Base-by-base conservation (phyloP, 2,888 invertebrate species). In the Cerastoderma edule region DNA sequence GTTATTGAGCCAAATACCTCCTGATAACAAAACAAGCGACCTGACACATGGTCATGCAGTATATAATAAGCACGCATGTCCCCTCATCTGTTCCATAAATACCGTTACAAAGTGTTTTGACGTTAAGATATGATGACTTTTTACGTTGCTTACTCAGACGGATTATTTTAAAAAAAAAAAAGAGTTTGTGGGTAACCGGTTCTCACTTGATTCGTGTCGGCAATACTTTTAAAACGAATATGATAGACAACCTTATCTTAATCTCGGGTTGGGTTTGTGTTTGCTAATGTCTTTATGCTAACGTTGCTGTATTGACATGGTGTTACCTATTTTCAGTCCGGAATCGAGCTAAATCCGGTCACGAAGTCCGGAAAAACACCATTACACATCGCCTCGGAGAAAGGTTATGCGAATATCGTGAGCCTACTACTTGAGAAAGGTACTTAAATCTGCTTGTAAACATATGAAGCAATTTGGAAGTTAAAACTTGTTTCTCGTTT, bases 321-420 rank as follows among this genome's bases (percentile, higher is more conserved):
- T 56, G 56, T 1, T 28, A 2, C 8, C 39, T 35, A 24, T n/a
- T 60, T 35, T 1, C 27, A 76, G 76, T 32, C 63, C 16, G 44
- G 39, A 30, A 66, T 72, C 10, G 53, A 75, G 19, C 24, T 75
- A 16, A 57, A 75, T 33, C n/a, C 33, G 4, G n/a, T 1, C 6
- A 67, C 57, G 2, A 22, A n/a, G 8, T 66, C 72, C 27, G 67
- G 68, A 39, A 48, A 60, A 48, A 96, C 96, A 0, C 95, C 96
- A 66, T 93, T 96, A 35, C 96, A 96, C 91, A 96, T 96, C 0
- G 96, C 96, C 0, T 95, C 96, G 19, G 96, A 96, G 92, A 96
- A 96, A 90, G 97, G 97, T 0, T 96, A 96, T 88, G 93, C 94
- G 6, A 95, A 95, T 35, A 94, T 96, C 54, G 96, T 96, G 10